Percentiles rank a stretch among this genome's conserved stretches.
Conservation (phyloP, 2,888 invertebrate species). For the Parelbella ahira region DNA sequence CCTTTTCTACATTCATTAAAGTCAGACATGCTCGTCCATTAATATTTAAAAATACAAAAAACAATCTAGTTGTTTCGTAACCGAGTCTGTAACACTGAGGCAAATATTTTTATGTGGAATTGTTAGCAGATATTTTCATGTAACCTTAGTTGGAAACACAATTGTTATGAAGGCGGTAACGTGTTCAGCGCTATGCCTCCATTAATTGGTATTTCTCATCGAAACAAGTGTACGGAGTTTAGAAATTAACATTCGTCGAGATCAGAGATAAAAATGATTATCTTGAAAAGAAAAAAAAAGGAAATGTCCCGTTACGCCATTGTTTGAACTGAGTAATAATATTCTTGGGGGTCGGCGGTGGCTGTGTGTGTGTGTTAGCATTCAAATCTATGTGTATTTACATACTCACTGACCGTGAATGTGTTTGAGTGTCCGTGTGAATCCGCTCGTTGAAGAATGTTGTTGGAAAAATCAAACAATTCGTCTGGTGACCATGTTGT, state of each 20-base stretch:
- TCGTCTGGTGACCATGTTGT: slow-evolving; percentile 48
- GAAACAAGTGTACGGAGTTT: slow-evolving; percentile 19
- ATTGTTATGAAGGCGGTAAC: no score
- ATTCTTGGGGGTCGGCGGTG: slow-evolving; percentile 30
- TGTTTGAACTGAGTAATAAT: slow-evolving; percentile 28
- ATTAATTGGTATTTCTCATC: slow-evolving; percentile 25
- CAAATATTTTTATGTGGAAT: no score
- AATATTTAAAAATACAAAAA: no score
- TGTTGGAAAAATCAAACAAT: slow-evolving; percentile 58
- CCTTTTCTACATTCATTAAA: no score
- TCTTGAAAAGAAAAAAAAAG: slow-evolving; percentile 33
- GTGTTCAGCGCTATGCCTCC: no score
- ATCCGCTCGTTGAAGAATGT: slow-evolving; percentile 62
- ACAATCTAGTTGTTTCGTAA: no score
- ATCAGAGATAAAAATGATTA: slow-evolving; percentile 30
- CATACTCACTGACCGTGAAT: slow-evolving; percentile 75
- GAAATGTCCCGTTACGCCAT: slow-evolving; percentile 40
- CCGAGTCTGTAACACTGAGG: no score
- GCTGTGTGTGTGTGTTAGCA: slow-evolving; percentile 40
- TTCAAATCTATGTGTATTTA: slow-evolving; percentile 66
- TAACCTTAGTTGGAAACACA: no score
- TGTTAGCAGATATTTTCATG: no score
- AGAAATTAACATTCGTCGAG: slow-evolving; percentile 25
- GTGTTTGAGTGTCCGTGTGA: slow-evolving; percentile 68
- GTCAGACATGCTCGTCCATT: no score